These are phyloP conservation scores for Latrodectus elegans DNA, from an alignment of 2,888 invertebrate species.

Conservation along the genomic window DNA sequence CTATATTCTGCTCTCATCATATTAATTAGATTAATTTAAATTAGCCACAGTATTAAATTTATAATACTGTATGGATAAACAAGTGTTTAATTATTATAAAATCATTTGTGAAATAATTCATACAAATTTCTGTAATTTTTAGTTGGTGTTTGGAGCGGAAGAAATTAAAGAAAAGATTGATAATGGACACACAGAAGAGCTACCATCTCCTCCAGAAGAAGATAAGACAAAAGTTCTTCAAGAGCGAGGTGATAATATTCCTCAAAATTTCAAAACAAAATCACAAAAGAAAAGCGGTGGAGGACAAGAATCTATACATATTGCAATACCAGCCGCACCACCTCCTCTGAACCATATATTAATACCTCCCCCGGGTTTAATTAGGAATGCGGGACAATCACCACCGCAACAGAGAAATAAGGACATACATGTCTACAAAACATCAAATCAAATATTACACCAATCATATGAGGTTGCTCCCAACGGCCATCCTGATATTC, in stretches of 20 bases:
- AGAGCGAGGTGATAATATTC: slow-evolving; percentile 48
- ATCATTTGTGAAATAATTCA: background rate
- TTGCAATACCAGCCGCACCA: slow-evolving; percentile 38
- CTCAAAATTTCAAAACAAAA: slow-evolving; percentile 37
- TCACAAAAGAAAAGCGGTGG: slow-evolving; percentile 44
- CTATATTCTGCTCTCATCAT: no score
- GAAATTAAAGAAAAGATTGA: slow-evolving; percentile 61
- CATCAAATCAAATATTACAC: slow-evolving; percentile 57
- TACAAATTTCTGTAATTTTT: slow-evolving; percentile 20
- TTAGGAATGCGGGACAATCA: slow-evolving; percentile 32
- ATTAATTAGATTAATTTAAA: no score
- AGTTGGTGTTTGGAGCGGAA: slow-evolving; percentile 62
- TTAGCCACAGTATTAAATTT: no score
- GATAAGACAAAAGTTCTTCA: slow-evolving; percentile 44
- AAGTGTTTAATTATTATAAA: background rate
- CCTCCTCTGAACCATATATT: slow-evolving; percentile 43
- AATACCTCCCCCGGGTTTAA: slow-evolving; percentile 52
- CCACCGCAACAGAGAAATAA: slow-evolving; percentile 39
- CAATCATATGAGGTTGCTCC: slow-evolving; percentile 58
- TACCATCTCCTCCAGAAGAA: slow-evolving; percentile 12
- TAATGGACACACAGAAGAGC: slow-evolving; percentile 13
- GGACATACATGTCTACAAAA: slow-evolving; percentile 47
- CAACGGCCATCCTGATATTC: slow-evolving; percentile 27
- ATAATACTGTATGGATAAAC: background rate
- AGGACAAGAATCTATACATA: slow-evolving; percentile 45